phyloP scores from a whole-genome alignment of 2,113 vertebrate species.

The Scatophagus argus region DNA sequence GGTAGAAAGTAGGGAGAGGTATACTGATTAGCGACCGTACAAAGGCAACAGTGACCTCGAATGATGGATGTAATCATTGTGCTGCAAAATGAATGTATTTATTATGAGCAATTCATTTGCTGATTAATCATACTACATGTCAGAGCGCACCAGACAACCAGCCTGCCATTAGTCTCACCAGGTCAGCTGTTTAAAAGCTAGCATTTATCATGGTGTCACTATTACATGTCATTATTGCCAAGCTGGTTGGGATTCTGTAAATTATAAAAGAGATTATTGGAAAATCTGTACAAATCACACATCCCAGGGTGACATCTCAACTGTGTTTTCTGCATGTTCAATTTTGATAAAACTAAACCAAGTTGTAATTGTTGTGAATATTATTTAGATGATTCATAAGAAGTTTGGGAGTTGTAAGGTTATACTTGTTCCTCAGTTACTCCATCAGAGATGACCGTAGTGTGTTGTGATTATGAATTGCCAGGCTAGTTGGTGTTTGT shows the following conservation, averaged over 20 bases:
- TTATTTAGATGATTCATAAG: background rate
- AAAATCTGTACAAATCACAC: slow-evolving; percentile 29
- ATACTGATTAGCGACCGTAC: slow-evolving; percentile 43
- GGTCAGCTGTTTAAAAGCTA: slow-evolving; percentile 79
- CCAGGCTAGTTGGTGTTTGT: slow-evolving; percentile 43
- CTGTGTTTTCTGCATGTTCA: background rate
- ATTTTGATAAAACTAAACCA: background rate
- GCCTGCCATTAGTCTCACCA: slow-evolving; percentile 63
- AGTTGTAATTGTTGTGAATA: background rate
- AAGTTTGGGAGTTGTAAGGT: background rate
- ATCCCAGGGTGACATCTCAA: background rate
- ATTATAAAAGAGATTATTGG: slow-evolving; percentile 74
- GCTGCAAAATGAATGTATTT: slow-evolving; percentile 78
- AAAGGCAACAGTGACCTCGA: slow-evolving; percentile 45
- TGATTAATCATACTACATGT: slow-evolving; percentile 78
- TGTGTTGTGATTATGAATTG: slow-evolving; percentile 4
- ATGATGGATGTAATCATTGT: slow-evolving; percentile 77
- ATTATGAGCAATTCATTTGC: slow-evolving; percentile 81
- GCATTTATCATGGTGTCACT: slow-evolving; percentile 80
- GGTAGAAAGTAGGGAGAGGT: background rate
- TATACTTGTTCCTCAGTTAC: background rate
- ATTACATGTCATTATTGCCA: slow-evolving; percentile 77
- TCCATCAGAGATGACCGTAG: background rate
- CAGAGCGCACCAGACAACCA: slow-evolving; percentile 62
- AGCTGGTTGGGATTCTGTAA: slow-evolving; percentile 71